A percentile compares a stretch with the other conserved stretches of the same genome.
Conservation (phyloP, 2,888 invertebrate species). For the Salpingus planirostris region DNA sequence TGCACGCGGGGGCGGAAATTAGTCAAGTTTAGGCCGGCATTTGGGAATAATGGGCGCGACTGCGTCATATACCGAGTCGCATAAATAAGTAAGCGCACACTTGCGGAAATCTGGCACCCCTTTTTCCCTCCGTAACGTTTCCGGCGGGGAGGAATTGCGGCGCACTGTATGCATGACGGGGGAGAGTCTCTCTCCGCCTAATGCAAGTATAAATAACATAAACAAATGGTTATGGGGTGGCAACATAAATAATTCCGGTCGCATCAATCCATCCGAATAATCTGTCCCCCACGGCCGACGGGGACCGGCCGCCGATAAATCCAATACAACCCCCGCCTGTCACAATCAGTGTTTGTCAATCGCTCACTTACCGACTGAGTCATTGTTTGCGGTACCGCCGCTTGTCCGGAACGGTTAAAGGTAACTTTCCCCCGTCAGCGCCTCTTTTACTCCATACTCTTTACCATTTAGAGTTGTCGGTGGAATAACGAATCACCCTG, state of each 20-base stretch:
- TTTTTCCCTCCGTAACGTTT: no score
- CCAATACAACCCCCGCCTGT: constrained; percentile 37
- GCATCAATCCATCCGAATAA: constrained; percentile 39
- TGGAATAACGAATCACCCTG: no score
- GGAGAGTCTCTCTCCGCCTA: no score
- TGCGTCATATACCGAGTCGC: constrained; percentile 27
- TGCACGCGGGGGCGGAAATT: constrained; percentile 29
- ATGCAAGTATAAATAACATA: constrained; percentile 31
- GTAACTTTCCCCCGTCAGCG: constrained; percentile 3
- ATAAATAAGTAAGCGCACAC: constrained; percentile 32
- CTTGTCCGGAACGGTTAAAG: constrained; percentile 8
- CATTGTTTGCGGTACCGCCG: constrained; percentile 25
- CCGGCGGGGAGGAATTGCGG: no score
- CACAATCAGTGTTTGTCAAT: constrained; percentile 43
- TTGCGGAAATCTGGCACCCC: no score
- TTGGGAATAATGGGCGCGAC: constrained; percentile 32
- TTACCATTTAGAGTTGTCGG: no score
- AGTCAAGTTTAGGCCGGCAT: constrained; percentile 31
- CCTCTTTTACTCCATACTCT: neutral
- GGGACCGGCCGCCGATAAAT: constrained; percentile 36
- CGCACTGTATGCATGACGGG: no score
- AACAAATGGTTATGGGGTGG: constrained; percentile 37
- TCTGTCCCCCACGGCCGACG: constrained; percentile 35
- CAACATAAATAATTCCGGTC: constrained; percentile 38
- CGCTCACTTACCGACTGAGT: constrained; percentile 35